Percentiles rank a stretch among this genome's conserved stretches.
Evolutionary conservation across 2,113 vertebrate species (phyloP).

Genomic region (Hyperoodon ampullatus): DNA sequence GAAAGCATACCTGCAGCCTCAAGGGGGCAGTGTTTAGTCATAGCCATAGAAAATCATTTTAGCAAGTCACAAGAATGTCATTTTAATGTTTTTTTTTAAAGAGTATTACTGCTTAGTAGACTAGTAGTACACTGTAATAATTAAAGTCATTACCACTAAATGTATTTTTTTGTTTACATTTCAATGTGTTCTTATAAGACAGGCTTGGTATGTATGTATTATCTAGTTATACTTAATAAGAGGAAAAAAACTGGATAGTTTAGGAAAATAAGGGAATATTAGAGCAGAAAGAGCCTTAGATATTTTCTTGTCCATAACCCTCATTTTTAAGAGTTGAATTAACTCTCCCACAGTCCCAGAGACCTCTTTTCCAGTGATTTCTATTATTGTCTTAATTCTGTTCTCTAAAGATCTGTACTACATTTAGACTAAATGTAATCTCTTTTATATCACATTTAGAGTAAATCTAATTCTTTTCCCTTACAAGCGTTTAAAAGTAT

Average conservation of each 20-base stretch:
- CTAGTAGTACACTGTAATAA: conserved; percentile 28
- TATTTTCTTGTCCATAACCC: neutral
- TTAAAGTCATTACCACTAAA: neutral
- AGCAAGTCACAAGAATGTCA: conserved; percentile 54
- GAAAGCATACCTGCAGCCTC: conserved; percentile 71
- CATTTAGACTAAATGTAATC: neutral
- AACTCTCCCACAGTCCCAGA: neutral
- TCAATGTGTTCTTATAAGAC: neutral
- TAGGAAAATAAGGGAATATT: neutral
- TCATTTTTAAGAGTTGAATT: conserved; percentile 33
- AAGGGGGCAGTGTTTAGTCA: conserved; percentile 59
- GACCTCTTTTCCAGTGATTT: conserved; percentile 8
- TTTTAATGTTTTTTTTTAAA: conserved; percentile 17
- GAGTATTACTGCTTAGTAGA: conserved; percentile 50
- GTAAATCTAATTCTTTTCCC: neutral
- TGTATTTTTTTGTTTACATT: neutral
- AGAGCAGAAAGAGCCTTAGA: neutral
- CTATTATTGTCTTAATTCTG: neutral
- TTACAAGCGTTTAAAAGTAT: neutral
- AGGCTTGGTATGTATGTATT: neutral
- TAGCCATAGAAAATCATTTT: conserved; percentile 64
- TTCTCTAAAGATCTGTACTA: neutral
- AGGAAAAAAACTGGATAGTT: neutral
- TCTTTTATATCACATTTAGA: neutral
- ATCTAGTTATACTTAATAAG: neutral